Percentiles rank a stretch among this genome's conserved stretches.
Evolutionary conservation across 2,888 invertebrate species (phyloP).

Genomic region (Ectobius pallidus): DNA sequence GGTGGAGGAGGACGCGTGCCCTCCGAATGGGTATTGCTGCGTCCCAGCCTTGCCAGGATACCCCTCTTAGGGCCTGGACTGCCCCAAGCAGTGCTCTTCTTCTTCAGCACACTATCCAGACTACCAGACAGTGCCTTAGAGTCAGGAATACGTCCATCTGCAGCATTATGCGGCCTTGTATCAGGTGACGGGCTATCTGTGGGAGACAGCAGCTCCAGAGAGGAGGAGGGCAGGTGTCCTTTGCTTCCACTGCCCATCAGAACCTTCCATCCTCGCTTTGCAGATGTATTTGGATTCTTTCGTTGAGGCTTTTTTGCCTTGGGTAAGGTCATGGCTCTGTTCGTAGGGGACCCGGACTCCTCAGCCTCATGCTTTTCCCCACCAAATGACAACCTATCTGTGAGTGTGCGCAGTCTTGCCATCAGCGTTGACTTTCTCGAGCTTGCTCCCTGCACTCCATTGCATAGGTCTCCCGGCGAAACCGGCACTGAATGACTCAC

Average conservation of each 20-base stretch:
- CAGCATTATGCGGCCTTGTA: not conserved
- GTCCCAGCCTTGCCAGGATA: slow-evolving; percentile 10
- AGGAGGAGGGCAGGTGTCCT: slow-evolving; percentile 53
- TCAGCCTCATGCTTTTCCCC: slow-evolving; percentile 58
- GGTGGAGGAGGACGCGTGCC: not conserved
- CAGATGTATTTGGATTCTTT: slow-evolving; percentile 40
- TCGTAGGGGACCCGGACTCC: slow-evolving; percentile 44
- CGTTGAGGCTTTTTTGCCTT: slow-evolving; percentile 52
- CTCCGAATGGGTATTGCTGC: slow-evolving; percentile 26
- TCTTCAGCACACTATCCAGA: slow-evolving; percentile 45
- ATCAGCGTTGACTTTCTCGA: slow-evolving; percentile 47
- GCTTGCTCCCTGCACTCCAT: slow-evolving; percentile 41
- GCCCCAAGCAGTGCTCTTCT: slow-evolving; percentile 28
- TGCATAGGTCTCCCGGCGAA: not conserved
- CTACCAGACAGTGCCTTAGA: slow-evolving; percentile 23
- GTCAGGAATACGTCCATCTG: not conserved
- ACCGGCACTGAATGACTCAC: not conserved
- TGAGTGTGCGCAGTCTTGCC: slow-evolving; percentile 58
- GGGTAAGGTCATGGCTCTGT: slow-evolving; percentile 54
- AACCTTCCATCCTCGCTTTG: slow-evolving; percentile 52
- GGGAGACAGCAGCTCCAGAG: slow-evolving; percentile 51
- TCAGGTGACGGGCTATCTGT: slow-evolving; percentile 38
- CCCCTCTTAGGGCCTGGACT: not conserved
- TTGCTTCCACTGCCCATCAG: slow-evolving; percentile 50
- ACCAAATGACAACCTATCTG: slow-evolving; percentile 57